Evolutionary conservation across 1,140 invertebrate species (phyloP).

Genomic region (Colletes gigas): DNA sequence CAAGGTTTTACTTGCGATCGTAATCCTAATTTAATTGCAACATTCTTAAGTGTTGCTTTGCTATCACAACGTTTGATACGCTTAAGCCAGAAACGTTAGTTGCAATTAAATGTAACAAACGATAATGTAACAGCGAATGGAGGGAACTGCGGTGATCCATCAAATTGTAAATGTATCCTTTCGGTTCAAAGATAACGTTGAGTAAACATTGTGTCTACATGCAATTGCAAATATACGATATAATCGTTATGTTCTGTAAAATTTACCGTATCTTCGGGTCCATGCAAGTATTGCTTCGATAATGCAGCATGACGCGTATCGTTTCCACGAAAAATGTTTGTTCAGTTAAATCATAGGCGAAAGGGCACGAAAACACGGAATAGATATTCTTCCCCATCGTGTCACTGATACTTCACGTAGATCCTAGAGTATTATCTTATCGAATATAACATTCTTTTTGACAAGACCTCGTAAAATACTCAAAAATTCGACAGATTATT

Average conservation of each 20-base stretch:
- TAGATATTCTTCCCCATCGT: not conserved
- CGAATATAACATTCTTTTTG: slow-evolving; percentile 4
- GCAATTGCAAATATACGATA: not conserved
- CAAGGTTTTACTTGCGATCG: not conserved
- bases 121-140: not conserved
- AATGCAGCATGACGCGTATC: not conserved
- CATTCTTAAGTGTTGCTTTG: not conserved
- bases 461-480: not conserved
- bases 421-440: slow-evolving; percentile 47
- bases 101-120: not conserved
- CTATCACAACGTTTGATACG: not conserved
- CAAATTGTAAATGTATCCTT: not conserved
- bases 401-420: not conserved
- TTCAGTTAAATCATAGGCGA: not conserved
- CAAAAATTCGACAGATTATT: slow-evolving; percentile 34
- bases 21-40: not conserved
- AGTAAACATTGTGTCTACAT: not conserved
- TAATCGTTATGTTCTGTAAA: not conserved
- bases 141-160: not conserved
- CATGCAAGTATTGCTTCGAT: not conserved
- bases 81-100: not conserved
- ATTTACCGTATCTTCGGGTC: not conserved
- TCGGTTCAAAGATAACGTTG: not conserved
- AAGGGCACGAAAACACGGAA: not conserved
- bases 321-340: not conserved